These are phyloP conservation scores for Thrips palmi DNA, from an alignment of 1,140 invertebrate genomes.

Conservation along the genomic window DNA sequence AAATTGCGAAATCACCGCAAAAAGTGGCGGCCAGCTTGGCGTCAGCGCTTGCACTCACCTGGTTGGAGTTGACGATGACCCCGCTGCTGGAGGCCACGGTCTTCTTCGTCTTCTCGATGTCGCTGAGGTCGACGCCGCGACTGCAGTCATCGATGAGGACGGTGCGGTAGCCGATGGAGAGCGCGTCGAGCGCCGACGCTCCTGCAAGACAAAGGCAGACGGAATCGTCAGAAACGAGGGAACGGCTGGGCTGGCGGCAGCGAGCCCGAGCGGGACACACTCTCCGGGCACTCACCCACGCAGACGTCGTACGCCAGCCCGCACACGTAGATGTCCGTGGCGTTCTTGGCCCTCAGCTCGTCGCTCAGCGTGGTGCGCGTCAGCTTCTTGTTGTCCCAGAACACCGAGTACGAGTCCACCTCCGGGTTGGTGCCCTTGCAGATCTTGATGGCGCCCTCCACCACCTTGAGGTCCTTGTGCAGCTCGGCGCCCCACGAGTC, in stretches of 20 bases:
- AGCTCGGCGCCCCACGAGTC: conserved; percentile 86
- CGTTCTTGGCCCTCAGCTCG: conserved; percentile 55
- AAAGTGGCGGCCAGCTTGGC: background rate
- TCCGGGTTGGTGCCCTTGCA: conserved; percentile 89
- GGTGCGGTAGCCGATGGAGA: conserved; percentile 77
- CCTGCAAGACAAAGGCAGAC: conserved; percentile 33
- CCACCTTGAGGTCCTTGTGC: conserved; percentile 74
- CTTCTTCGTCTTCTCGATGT: conserved; percentile 66
- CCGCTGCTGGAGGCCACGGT: conserved; percentile 53
- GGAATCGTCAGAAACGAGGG: background rate
- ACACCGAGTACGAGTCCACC: conserved; percentile 93
- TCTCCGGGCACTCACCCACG: conserved; percentile 58
- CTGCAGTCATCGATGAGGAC: conserved; percentile 80
- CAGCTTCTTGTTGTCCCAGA: conserved; percentile 90
- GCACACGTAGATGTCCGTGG: conserved; percentile 88
- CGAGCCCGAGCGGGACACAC: background rate
- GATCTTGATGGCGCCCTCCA: conserved; percentile 58
- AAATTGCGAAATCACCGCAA: background rate
- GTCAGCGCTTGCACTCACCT: conserved; percentile 21
- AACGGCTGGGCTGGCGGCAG: background rate
- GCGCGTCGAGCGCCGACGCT: conserved; percentile 67
- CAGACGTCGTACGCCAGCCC: conserved; percentile 94
- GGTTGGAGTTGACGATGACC: conserved; percentile 53
- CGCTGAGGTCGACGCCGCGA: conserved; percentile 64
- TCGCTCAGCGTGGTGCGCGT: conserved; percentile 69